Conservation (phyloP, 2,888 invertebrate genomes). For the Marasmarcha lunaedactyla region DNA sequence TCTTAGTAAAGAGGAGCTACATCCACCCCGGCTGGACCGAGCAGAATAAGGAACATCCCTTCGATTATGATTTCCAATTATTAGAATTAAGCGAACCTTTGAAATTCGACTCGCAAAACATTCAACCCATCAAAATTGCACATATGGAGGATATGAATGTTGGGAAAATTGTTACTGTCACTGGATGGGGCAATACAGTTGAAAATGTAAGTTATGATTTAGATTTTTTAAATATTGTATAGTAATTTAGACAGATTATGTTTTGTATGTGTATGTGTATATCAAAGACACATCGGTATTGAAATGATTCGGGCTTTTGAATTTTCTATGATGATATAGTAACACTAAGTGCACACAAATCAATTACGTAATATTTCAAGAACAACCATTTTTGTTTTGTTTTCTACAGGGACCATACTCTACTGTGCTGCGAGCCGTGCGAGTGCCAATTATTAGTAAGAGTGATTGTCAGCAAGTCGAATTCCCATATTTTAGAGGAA, state of each 20-base stretch:
- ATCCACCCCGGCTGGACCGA: slow-evolving; percentile 44
- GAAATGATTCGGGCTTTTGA: too few relatives aligned
- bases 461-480: slow-evolving; percentile 48
- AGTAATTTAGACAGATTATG: background rate
- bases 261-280: too few relatives aligned
- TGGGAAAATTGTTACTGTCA: slow-evolving; percentile 48
- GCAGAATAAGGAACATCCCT: slow-evolving; percentile 42
- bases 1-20: slow-evolving; percentile 23
- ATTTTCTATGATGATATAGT: too few relatives aligned
- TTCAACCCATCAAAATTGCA: slow-evolving; percentile 46
- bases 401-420: slow-evolving; percentile 46
- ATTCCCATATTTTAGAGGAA: slow-evolving; percentile 49
- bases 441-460: slow-evolving; percentile 51
- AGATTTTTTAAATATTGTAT: too few relatives aligned
- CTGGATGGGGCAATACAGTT: slow-evolving; percentile 58
- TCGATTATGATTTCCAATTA: slow-evolving; percentile 54
- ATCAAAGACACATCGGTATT: too few relatives aligned
- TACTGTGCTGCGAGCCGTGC: slow-evolving; percentile 39
- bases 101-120: slow-evolving; percentile 34
- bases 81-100: slow-evolving; percentile 34
- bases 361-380: too few relatives aligned
- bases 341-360: too few relatives aligned
- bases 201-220: slow-evolving; percentile 42
- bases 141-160: slow-evolving; percentile 50
- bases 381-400: too few relatives aligned